phyloP scores from a whole-genome alignment of 2,113 vertebrate species.

The Plecotus auritus region DNA sequence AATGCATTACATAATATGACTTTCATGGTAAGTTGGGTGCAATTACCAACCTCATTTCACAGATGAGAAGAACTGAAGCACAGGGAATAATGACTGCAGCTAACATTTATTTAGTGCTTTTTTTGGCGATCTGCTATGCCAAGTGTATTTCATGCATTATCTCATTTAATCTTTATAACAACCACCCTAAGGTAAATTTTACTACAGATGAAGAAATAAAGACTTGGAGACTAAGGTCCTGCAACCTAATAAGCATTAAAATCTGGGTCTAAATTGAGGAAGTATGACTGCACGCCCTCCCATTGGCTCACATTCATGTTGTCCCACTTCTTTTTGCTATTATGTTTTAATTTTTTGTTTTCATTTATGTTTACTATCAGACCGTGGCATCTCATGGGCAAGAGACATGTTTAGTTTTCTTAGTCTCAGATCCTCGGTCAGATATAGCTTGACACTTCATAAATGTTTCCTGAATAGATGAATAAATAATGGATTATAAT shows the following conservation, averaged over 20 bases:
- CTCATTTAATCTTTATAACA: not conserved
- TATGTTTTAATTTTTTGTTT: not conserved
- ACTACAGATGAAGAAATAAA: not conserved
- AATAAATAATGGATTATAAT: not conserved
- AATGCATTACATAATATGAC: not conserved
- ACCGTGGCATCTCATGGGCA: not conserved
- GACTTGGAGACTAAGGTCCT: not conserved
- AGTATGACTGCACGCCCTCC: not conserved
- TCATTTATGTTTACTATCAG: not conserved
- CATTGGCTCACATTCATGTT: not conserved
- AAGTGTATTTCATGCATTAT: not conserved
- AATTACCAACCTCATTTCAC: not conserved
- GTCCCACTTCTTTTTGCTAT: not conserved
- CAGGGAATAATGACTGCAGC: not conserved
- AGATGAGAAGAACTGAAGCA: not conserved
- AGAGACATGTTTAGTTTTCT: not conserved
- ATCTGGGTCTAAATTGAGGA: not conserved
- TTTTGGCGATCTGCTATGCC: not conserved
- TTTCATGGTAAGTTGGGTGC: not conserved
- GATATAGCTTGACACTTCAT: not conserved
- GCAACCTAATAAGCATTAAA: not conserved
- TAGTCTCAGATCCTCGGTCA: not conserved
- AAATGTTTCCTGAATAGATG: not conserved
- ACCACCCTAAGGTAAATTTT: not conserved
- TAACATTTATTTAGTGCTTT: not conserved